Base-by-base conservation (phyloP, 1,140 invertebrate genomes). In the Drosophila tristis region DNA sequence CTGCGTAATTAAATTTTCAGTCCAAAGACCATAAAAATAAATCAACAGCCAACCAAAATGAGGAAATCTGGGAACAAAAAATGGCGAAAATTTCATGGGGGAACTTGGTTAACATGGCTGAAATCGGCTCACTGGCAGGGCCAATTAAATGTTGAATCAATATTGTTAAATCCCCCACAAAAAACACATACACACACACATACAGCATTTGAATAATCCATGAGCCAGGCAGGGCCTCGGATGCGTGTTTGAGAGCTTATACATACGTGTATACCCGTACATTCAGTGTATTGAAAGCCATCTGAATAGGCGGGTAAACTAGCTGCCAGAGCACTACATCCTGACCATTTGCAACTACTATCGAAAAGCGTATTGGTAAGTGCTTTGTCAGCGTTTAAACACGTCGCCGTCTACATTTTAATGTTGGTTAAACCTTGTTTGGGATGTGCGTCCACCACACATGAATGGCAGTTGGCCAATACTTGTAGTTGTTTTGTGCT, bases 81-180 rank as follows among this genome's bases (percentile, higher is more conserved):
- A 9, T 39, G 35, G 8, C 15, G 50, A n/a, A 66, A 42, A 11
- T 29, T 16, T 29, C 31, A 42, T 42, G 51, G 31, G 44, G 66
- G 44, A 59, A 68, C 50, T 49, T 20, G 26, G 51, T 26, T 68
- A 26, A 26, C 66, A 70, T 55, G 53, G 16, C 16, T 53, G 59
- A 64, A 42, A 74, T 51, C 48, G 20, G n/a, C 43, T 44, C 56
- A 66, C 25, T 61, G 57, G 71, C 49, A 45, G n/a, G 42, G 25
- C 45, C 67, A 73, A 74, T 80, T 80, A 61, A 74, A 81, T 71
- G 63, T 68, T 77, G 44, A 62, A 81, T 81, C 74, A 74, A 81
- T 76, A 77, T 58, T 63, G 59, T 54, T 59, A 59, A 77, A 26
- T 61, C 50, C 60, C 50, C 42, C 29, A 50, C 29, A 31, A 48